phyloP scores from a whole-genome alignment of 2,888 invertebrate genomes.

The Slavum lentiscoides region DNA sequence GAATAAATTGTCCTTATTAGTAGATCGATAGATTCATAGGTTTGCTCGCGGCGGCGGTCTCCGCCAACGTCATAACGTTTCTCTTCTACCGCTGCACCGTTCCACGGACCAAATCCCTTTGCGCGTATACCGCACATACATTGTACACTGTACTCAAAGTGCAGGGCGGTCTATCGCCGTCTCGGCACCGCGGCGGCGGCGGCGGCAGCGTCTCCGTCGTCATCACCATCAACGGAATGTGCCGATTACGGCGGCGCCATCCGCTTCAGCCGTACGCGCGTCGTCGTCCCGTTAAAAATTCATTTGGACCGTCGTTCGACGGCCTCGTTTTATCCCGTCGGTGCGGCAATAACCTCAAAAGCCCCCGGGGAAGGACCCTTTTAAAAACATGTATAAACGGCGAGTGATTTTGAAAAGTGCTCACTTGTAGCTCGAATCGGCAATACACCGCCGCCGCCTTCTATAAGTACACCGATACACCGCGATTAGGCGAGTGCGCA shows the following conservation, averaged over 20 bases:
- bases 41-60: too few species aligned
- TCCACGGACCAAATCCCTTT: too few species aligned
- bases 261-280: neutral
- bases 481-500: slow-evolving; percentile 4
- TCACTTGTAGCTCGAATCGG: slow-evolving; percentile 13
- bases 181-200: neutral
- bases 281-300: slow-evolving; percentile 45
- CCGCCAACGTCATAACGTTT: too few species aligned
- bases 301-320: slow-evolving; percentile 42
- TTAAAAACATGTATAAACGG: slow-evolving; percentile 20
- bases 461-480: neutral
- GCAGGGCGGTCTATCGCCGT: too few species aligned
- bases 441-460: neutral
- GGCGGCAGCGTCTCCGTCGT: neutral
- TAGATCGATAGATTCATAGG: too few species aligned
- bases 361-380: slow-evolving; percentile 36
- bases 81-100: too few species aligned
- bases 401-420: slow-evolving; percentile 22
- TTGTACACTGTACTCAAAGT: too few species aligned
- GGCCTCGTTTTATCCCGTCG: slow-evolving; percentile 29
- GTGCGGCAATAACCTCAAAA: slow-evolving; percentile 30
- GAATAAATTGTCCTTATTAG: too few species aligned
- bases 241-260: slow-evolving; percentile 26
- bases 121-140: too few species aligned
- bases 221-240: neutral